phyloP scores from a whole-genome alignment of 2,113 vertebrate genomes.

The Oreochromis niloticus region DNA sequence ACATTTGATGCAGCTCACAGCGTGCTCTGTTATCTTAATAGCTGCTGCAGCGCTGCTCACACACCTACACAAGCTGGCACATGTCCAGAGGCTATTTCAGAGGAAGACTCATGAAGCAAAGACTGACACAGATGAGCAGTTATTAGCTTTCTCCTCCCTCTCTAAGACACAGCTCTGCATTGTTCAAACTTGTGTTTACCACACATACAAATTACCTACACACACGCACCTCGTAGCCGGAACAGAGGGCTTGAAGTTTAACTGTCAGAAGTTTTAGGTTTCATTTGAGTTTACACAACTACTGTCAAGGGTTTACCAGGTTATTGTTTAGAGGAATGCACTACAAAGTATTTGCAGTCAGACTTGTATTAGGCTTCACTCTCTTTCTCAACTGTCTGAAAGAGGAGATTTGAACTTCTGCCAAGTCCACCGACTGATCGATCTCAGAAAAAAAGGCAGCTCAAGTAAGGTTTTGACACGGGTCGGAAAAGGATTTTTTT shows the following conservation, averaged over 20 bases:
- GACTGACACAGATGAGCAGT: slow-evolving; percentile 10
- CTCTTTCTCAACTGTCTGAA: neutral
- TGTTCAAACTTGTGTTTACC: slow-evolving; percentile 34
- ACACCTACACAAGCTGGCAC: neutral
- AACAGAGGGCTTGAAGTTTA: slow-evolving; percentile 17
- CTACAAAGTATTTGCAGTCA: neutral
- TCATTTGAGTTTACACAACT: slow-evolving; percentile 19
- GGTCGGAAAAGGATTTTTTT: neutral
- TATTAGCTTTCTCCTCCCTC: neutral
- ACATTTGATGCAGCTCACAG: neutral
- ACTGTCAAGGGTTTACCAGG: neutral
- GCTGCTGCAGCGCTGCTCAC: neutral
- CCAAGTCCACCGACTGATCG: neutral
- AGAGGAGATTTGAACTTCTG: neutral
- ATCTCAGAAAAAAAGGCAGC: neutral
- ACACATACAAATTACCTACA: slow-evolving; percentile 5
- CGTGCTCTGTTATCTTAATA: neutral
- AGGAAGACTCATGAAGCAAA: neutral
- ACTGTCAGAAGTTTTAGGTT: slow-evolving; percentile 54
- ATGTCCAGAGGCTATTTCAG: slow-evolving; percentile 18
- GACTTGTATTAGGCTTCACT: neutral
- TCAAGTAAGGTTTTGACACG: neutral
- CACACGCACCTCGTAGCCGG: slow-evolving; percentile 1
- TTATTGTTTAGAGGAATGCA: slow-evolving; percentile 19
- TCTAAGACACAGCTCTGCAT: slow-evolving; percentile 7